phyloP scores from a whole-genome alignment of 2,113 vertebrate species.

The Prietella phreatophila region DNA sequence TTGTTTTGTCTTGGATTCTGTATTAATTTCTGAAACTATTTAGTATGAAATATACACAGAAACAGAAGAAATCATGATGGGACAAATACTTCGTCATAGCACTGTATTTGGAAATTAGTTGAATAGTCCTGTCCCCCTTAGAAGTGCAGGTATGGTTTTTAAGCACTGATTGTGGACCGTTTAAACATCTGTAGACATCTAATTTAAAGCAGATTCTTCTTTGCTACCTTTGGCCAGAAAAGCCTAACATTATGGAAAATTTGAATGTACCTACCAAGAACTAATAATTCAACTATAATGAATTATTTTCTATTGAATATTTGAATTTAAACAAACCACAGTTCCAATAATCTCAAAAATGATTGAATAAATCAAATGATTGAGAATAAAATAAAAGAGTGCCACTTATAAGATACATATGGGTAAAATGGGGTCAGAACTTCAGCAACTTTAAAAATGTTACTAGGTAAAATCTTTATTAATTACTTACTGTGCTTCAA shows the following conservation, averaged over 20 bases:
- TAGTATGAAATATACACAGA: too few species aligned
- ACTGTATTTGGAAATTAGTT: not conserved
- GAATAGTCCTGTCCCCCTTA: not conserved
- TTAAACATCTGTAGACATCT: not conserved
- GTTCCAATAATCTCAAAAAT: not conserved
- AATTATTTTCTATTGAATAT: not conserved
- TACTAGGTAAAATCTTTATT: not conserved
- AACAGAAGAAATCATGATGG: too few species aligned
- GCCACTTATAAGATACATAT: not conserved
- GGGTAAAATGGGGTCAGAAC: not conserved
- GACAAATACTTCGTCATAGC: too few species aligned
- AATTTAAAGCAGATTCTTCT: not conserved
- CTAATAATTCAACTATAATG: not conserved
- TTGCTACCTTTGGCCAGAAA: not conserved
- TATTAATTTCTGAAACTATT: too few species aligned
- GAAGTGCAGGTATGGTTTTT: not conserved
- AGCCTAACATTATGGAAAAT: not conserved
- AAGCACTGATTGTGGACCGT: not conserved
- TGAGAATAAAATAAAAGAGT: not conserved
- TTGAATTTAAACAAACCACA: not conserved
- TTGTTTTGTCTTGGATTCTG: too few species aligned
- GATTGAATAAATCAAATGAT: not conserved
- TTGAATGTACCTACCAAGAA: not conserved
- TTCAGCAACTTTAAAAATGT: not conserved
- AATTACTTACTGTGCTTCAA: not conserved